Percentiles rank a stretch among this genome's conserved stretches.
phyloP scores from a whole-genome alignment of 2,797 vertebrate genomes.

The Coluber constrictor region DNA sequence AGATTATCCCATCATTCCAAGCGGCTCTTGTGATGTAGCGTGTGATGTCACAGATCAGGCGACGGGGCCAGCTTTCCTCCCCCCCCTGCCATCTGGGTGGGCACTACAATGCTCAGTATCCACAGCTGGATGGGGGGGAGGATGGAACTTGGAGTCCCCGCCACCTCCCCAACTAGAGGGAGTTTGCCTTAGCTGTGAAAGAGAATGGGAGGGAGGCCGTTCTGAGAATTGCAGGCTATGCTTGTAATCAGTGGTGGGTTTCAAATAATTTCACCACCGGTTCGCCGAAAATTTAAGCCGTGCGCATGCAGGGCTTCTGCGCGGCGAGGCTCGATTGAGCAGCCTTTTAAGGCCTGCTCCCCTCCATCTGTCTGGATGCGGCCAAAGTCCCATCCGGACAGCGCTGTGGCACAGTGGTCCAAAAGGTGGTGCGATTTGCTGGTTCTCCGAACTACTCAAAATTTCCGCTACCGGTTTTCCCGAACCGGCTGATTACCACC shows the following conservation, averaged over 20 bases:
- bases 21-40: background rate
- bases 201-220: background rate
- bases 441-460: too few relatives aligned
- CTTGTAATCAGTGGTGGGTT: background rate
- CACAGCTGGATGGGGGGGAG: background rate
- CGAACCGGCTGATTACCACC: too few relatives aligned
- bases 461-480: too few relatives aligned
- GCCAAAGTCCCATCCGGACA: too few relatives aligned
- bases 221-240: background rate
- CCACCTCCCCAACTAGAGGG: background rate
- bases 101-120: background rate
- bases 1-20: background rate
- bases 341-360: too few relatives aligned
- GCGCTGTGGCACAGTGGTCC: too few relatives aligned
- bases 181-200: background rate
- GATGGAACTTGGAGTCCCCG: background rate
- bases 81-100: accelerated
- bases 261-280: too few relatives aligned
- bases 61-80: too few relatives aligned
- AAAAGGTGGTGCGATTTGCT: too few relatives aligned
- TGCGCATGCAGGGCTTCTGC: accelerated
- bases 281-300: too few relatives aligned
- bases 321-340: too few relatives aligned
- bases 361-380: too few relatives aligned
- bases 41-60: background rate